Base-by-base conservation (phyloP, 2,113 vertebrate species). In the Cyprinodon tularosa region DNA sequence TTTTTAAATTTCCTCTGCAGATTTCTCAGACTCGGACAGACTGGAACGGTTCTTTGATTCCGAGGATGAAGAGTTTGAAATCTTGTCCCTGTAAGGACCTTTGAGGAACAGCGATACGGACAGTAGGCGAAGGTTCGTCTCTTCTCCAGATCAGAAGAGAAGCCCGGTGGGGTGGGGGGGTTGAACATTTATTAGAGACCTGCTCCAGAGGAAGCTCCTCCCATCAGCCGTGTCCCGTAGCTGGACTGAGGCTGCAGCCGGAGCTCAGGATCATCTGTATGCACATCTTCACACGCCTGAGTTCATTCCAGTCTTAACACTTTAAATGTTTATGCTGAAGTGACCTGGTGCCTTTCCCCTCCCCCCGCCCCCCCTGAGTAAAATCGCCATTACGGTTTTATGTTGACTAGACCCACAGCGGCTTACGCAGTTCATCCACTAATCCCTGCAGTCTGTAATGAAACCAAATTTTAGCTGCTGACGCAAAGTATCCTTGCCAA, bases 1-100 rank as follows among this genome's bases (percentile, higher is more conserved):
- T 63, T 6, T 66, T 74, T 14, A 10, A 57, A 1, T 12, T 76
- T 71, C 15, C 67, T 64, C 64, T 2, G 2, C 90, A 99, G 98
- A 99, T 81, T 97, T 97, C 90, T 98, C 97, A 0, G 98, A 98
- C 3, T 96, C 95, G 0, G 97, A 98, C 86, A 94, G 96, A 85
- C 85, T 99, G 88, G 97, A 99, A 92, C 95, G 98, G 74, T 98
- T 98, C 91, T 99, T 99, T 83, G 98, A 99, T 83, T 99, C 98
- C 0, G 98, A 99, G 87, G 98, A 99, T 15, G 98, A 99, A 89
- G 98, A 99, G 91, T 99, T 99, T 66, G 98, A 99, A 92, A 99
- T 99, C 82, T 91, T 99, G 74, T 97, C 97, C 80, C 95, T 99
- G 88, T 99, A 95, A 99, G 85, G 91, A 71, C 66, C 44, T 13